Base-by-base conservation (phyloP, 2,113 vertebrate genomes). In the Ictalurus punctatus region DNA sequence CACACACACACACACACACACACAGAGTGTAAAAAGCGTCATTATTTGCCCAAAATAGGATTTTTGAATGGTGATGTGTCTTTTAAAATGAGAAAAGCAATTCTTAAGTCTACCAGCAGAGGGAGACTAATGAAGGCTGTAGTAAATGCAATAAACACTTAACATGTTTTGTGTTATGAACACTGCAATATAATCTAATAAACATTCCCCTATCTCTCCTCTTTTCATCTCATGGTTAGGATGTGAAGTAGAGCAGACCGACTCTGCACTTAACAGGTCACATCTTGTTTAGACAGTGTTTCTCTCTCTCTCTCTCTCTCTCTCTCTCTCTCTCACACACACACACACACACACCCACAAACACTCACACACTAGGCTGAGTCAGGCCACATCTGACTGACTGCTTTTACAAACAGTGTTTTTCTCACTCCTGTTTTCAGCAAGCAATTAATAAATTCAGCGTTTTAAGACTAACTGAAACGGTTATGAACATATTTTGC, bases 171-270 rank as follows among this genome's bases (percentile, higher is more conserved):
- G 74, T 16, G 48, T 87, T 79, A 67, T 17, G 13, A 56, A 23
- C 23, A 52, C n/a, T 71, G 17, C 37, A 79, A 78, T 56, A 86
- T 65, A 48, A 63, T 86, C 67, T 83, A 87, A 61, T 82, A 81
- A 82, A 82, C 63, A 74, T 16, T 74, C 17, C 30, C 71, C 63
- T 78, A 74, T 83, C 65, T 79, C 85, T 89, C 73, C 80, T 91
- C 71, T 86, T 89, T 80, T 82, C 27, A 79, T 71, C 61, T 76
- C 71, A 74, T 30, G 76, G 84, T 40, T 37, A 83, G 25, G 40
- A 74, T 61, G 54, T 88, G 81, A 86, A 88, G 83, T 21, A 87
- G 21, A 89, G 40, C 63, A 88, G 87, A 83, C 3, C 25, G 34
- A 40, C 81, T 56, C 48, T 6, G 44, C 44, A 48, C 44, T 48